phyloP scores from a whole-genome alignment of 2,113 vertebrate genomes.

The Saccopteryx leptura region DNA sequence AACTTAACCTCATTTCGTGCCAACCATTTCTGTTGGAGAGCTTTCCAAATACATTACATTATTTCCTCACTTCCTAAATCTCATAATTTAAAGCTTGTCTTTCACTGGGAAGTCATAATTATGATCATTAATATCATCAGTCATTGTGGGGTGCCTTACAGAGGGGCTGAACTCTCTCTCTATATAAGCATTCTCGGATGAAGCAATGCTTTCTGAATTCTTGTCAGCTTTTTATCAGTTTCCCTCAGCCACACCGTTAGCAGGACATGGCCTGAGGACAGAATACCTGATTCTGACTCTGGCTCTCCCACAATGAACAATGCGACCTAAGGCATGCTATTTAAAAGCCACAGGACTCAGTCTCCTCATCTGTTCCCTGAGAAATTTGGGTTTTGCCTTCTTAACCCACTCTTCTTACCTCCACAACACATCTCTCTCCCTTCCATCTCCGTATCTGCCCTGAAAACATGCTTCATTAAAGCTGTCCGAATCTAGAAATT shows the following conservation, averaged over 20 bases:
- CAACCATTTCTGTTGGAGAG: neutral
- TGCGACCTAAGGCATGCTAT: neutral
- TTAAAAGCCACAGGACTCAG: neutral
- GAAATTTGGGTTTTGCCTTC: neutral
- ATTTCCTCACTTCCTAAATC: conserved; percentile 59
- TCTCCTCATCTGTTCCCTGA: neutral
- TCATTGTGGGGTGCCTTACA: neutral
- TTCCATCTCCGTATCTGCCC: neutral
- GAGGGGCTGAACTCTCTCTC: neutral
- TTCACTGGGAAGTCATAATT: conserved; percentile 26
- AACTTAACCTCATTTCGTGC: conserved; percentile 10
- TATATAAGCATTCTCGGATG: accelerated
- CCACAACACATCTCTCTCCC: neutral
- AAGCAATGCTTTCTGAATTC: neutral
- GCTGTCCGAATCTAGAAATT: neutral
- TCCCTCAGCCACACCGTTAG: neutral
- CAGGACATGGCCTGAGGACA: neutral
- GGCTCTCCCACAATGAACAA: neutral
- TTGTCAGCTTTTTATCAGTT: neutral
- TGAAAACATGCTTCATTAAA: neutral
- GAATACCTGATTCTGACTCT: neutral
- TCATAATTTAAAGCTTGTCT: conserved; percentile 19
- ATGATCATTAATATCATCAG: neutral
- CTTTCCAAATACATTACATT: conserved; percentile 47
- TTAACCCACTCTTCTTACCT: neutral